These are phyloP conservation scores for Drosophila mulleri DNA, from an alignment of 2,888 invertebrate species.

Conservation along the genomic window DNA sequence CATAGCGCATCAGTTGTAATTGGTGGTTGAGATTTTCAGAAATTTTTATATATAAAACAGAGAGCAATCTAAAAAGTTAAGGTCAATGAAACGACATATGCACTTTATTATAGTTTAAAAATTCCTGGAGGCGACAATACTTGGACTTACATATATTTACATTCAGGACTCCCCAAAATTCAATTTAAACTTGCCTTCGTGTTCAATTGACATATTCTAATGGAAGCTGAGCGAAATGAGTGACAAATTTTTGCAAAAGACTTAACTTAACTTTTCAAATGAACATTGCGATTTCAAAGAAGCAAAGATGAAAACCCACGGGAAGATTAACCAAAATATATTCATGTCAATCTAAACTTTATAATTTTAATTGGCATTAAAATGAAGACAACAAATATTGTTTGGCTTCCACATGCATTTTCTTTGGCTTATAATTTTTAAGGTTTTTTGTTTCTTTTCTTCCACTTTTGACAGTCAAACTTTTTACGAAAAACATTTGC, in stretches of 20 bases:
- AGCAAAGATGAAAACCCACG: neutral
- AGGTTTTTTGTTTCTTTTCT: neutral
- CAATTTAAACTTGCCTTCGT: neutral
- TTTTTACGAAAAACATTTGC: constrained; percentile 56
- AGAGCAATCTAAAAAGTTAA: no score
- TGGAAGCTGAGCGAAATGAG: neutral
- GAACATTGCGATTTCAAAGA: constrained; percentile 9
- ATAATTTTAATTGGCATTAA: constrained; percentile 69
- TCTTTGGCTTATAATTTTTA: constrained; percentile 9
- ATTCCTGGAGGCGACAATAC: no score
- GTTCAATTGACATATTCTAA: constrained; percentile 8
- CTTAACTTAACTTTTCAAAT: constrained; percentile 24
- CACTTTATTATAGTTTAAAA: no score
- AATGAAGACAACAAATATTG: constrained; percentile 47
- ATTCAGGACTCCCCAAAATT: neutral
- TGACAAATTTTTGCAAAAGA: neutral
- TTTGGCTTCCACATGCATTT: constrained; percentile 30
- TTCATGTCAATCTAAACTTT: constrained; percentile 63
- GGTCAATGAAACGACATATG: no score
- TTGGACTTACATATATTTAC: no score
- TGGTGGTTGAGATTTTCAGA: no score
- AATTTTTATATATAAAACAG: no score
- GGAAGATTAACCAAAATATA: constrained; percentile 15
- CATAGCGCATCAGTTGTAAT: no score
- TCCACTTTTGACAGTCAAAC: constrained; percentile 20